Base-by-base conservation (phyloP, 2,888 invertebrate species). In the Machimus atricapillus region DNA sequence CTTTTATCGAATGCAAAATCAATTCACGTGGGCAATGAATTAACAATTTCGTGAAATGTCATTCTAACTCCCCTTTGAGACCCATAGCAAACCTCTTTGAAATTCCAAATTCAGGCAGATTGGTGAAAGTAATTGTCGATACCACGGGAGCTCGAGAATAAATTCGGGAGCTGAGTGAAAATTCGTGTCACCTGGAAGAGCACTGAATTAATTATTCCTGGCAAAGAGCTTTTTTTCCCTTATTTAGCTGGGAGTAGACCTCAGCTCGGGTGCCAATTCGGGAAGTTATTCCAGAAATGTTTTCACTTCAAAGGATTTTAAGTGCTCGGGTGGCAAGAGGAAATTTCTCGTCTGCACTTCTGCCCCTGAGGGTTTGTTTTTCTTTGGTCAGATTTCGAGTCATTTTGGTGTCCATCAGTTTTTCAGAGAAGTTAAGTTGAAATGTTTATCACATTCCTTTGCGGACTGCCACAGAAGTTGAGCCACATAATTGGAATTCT, bases 131-230 rank as follows among this genome's bases (percentile, higher is more conserved):
- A 82, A 82, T 82, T 82, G 82, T 19, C 66, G 58, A 82, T 82
- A 82, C 82, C n/a, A n/a, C n/a, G n/a, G 37, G 56, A 82, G 16
- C 37, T 23, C 2, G 2, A 16, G 58, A 58, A 27, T 58, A 58
- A 82, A 23, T 82, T 81, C 58, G 14, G 52, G 66, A 87, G 86
- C 78, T 87, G 85, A 87, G 87, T 87, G 87, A 87, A 87, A 87
- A 86, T 81, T 81, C 86, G 34, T 87, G 87, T 87, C 87, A 87
- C 86, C 79, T 86, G 81, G 74, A 86, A 56, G 81, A 74, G 81
- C 86, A 82, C 19, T 58, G 82, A 82, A 58, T 58, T 82, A 58
- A 82, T 82, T 58, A 82, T 82, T 82, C 58, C 58, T 19, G 19
- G 34, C 37, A 66, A 66, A 82, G 31, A 82, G 46, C n/a, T 82